Evolutionary conservation across 2,113 vertebrate species (phyloP), one percentile per base, ranked within the genome.

Genomic region (Etheostoma spectabile): DNA sequence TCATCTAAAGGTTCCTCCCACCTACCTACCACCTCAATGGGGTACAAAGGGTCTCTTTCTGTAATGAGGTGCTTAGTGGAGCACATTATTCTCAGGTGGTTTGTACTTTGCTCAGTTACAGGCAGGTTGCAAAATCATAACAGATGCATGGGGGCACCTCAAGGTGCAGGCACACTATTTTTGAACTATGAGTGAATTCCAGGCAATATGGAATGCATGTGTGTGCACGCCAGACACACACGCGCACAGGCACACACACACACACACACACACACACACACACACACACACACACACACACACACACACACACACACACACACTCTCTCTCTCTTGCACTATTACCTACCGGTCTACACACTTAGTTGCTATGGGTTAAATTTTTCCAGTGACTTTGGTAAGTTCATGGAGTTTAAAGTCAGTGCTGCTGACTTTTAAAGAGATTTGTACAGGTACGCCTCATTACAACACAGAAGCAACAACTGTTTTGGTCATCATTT

Each of bases 61-160:
- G 57, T 90, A 91, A 91, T 88, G 84, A 91, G 80, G 71, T 87
- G 79, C 82, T 90, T 85, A 81, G 80, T 77, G 75, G 76, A 83
- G 86, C 88, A 88, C 85, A 86, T 89, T 89, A 79, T 86, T 73
- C 80, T 88, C 60, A 67, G 72, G 74, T 80, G 63, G 73, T 83
- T 87, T 76, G 80, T 68, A 62, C 83, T 80, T 61, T 56, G 75
- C 76, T 74, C 71, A 90, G 80, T 90, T 90, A 83, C 75, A 77
- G 85, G 82, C 83, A 88, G 63, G 81, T 90, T 91, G 86, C 91
- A 91, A 94, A 94, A 91, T 90, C 76, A 90, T 89, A 86, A 81
- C 90, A 90, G 84, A 90, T 92, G 82, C 74, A 80, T 45, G 53
- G 38, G 71, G 87, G 80, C n/a, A n/a, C 79, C 80, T 89, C 87